Conservation (phyloP, 1,140 invertebrate species). For the Diachasmimorpha longicaudata region DNA sequence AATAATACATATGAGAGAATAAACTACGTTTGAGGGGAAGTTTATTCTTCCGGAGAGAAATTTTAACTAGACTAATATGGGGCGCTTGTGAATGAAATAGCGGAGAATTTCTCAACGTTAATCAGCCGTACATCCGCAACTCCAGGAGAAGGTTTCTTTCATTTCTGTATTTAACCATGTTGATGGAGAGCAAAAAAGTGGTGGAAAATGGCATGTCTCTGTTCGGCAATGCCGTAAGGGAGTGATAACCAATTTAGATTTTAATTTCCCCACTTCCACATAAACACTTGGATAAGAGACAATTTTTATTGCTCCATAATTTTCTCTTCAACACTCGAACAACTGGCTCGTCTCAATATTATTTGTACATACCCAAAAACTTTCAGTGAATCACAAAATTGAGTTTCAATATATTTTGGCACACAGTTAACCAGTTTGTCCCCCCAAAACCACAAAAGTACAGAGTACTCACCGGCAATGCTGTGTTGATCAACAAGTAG, state of each 20-base stretch:
- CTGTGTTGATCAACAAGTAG: conserved; percentile 53
- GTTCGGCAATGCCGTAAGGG: neutral
- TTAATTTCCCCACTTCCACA: neutral
- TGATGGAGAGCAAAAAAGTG: neutral
- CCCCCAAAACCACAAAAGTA: neutral
- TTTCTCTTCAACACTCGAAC: too few relatives aligned
- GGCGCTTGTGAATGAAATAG: neutral
- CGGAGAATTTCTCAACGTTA: conserved; percentile 14
- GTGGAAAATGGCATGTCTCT: neutral
- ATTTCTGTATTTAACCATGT: neutral
- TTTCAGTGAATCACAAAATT: too few relatives aligned
- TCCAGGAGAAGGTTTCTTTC: neutral
- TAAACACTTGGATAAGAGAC: neutral
- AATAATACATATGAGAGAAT: neutral
- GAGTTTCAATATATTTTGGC: neutral
- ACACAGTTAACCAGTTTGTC: neutral
- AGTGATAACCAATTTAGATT: neutral
- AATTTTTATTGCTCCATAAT: neutral
- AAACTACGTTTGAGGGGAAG: neutral
- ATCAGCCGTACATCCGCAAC: conserved; percentile 28
- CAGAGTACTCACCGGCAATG: conserved; percentile 36
- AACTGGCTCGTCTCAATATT: too few relatives aligned
- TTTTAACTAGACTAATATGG: neutral
- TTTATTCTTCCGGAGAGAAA: conserved; percentile 4
- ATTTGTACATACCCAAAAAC: too few relatives aligned